phyloP scores from a whole-genome alignment of 2,888 invertebrate genomes.

The Lochmaea capreae region DNA sequence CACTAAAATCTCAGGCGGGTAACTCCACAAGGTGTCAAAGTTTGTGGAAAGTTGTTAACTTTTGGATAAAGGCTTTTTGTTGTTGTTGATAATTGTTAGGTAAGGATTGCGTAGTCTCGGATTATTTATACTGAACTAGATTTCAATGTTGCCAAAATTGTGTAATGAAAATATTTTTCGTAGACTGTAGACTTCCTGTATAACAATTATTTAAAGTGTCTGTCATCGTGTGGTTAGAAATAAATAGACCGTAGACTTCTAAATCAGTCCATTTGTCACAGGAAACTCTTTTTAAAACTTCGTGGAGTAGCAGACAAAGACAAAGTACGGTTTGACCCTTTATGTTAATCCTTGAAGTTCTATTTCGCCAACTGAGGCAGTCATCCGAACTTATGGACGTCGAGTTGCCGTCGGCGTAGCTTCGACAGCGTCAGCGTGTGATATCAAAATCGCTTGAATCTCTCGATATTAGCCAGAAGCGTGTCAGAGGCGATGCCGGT shows the following conservation, averaged over 20 bases:
- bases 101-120: no score
- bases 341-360: constrained; percentile 28
- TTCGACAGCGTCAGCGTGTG: constrained; percentile 18
- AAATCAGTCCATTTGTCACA: constrained; percentile 8
- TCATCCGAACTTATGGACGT: constrained; percentile 9
- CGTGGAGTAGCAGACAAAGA: constrained; percentile 19
- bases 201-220: neutral
- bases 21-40: constrained; percentile 20
- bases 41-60: constrained; percentile 16
- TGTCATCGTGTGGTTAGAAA: neutral
- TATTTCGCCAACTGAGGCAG: constrained; percentile 12
- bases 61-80: neutral
- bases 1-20: constrained; percentile 32
- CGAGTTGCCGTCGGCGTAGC: constrained; percentile 1
- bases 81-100: neutral
- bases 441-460: constrained; percentile 31
- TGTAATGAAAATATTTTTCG: no score
- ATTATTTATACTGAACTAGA: no score
- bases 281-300: neutral
- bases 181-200: no score
- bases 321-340: constrained; percentile 29
- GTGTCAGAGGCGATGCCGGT: constrained; percentile 34
- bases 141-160: no score
- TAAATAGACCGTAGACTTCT: neutral
- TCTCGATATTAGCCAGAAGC: constrained; percentile 30